Evolutionary conservation across 2,113 vertebrate genomes (phyloP).

Genomic region (Platysternon megacephalum): DNA sequence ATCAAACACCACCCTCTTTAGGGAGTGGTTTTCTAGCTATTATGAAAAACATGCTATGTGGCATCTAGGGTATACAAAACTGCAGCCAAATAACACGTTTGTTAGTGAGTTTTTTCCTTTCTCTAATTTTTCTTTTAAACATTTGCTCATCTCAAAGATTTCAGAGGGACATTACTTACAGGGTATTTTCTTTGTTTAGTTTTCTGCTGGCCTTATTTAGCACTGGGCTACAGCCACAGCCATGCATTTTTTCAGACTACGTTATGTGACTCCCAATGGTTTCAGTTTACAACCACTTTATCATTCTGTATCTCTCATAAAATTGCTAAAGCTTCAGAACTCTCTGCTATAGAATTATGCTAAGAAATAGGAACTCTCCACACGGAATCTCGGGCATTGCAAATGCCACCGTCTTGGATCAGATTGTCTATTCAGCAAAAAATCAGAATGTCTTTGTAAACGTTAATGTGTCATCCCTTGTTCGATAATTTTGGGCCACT

Average conservation of each 20-base stretch:
- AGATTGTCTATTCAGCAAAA: not conserved
- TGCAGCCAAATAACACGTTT: not conserved
- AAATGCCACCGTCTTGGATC: not conserved
- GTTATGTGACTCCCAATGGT: not conserved
- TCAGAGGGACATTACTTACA: not conserved
- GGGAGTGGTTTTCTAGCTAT: conserved; percentile 1
- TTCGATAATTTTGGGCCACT: not conserved
- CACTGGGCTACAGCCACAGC: not conserved
- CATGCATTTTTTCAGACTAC: not conserved
- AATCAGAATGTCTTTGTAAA: not conserved
- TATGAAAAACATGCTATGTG: conserved; percentile 10
- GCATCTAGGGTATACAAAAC: not conserved
- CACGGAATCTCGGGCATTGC: not conserved
- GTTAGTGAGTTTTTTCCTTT: not conserved
- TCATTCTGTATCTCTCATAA: not conserved
- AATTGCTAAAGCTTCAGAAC: not conserved
- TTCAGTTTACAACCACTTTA: conserved; percentile 28
- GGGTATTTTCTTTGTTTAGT: not conserved
- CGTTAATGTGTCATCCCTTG: not conserved
- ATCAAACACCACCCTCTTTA: conserved; percentile 9
- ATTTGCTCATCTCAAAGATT: not conserved
- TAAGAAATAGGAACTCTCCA: not conserved
- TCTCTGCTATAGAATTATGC: not conserved
- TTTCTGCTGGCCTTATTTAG: conserved; percentile 8
- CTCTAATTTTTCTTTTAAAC: not conserved